A percentile compares a stretch with the other conserved stretches of the same genome.
These are phyloP conservation scores for Oreochromis mossambicus DNA, from an alignment of 2,797 vertebrate genomes.

Conservation along the genomic window DNA sequence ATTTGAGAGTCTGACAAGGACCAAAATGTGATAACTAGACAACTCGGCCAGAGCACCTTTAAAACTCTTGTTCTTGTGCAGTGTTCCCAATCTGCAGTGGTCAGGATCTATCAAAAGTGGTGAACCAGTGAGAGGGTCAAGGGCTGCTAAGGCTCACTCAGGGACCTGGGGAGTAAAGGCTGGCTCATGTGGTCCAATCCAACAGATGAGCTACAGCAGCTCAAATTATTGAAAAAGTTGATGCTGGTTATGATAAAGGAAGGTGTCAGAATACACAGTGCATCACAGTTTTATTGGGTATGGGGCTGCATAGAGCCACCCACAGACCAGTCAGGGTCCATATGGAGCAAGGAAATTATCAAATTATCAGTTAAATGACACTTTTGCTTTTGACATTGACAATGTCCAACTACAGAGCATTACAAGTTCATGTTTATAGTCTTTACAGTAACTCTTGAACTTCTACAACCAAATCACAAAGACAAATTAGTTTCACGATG, in stretches of 20 bases:
- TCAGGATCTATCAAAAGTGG: not conserved
- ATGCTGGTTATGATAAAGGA: fast-evolving
- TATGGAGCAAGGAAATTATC: too few species aligned
- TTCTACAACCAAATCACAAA: not conserved
- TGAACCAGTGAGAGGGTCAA: not conserved
- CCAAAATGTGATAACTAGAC: not conserved
- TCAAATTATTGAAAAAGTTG: not conserved
- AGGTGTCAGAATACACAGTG: not conserved
- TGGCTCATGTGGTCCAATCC: not conserved
- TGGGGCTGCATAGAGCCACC: not conserved
- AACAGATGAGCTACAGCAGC: not conserved
- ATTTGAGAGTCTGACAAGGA: not conserved
- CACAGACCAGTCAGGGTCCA: not conserved
- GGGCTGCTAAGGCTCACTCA: not conserved
- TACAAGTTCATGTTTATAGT: not conserved
- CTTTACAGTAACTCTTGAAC: not conserved
- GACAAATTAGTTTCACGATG: not conserved
- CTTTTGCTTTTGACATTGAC: not conserved
- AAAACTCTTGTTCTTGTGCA: not conserved
- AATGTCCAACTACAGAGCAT: not conserved
- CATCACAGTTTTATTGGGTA: not conserved
- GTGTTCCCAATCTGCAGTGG: not conserved
- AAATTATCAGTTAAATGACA: not conserved
- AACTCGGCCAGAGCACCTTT: not conserved
- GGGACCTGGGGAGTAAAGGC: not conserved